phyloP scores from a whole-genome alignment of 2,797 vertebrate genomes.

The Apogon talboti region DNA sequence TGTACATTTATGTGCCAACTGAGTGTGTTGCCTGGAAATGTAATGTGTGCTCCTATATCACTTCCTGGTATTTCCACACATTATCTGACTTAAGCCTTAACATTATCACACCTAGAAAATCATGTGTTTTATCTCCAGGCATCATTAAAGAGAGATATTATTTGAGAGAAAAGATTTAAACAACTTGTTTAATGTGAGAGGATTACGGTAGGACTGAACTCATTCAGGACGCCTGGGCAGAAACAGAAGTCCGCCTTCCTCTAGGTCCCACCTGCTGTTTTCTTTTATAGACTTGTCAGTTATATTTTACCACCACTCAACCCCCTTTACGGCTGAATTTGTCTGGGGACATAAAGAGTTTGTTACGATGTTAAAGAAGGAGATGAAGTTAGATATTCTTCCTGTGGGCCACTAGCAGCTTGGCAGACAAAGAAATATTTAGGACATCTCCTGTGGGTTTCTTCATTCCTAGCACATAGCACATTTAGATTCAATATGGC shows the following conservation, averaged over 20 bases:
- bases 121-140: slow-evolving; percentile 29
- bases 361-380: slow-evolving; percentile 17
- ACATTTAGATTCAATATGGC: slow-evolving; percentile 56
- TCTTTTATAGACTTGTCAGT: slow-evolving; percentile 35
- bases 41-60: not conserved
- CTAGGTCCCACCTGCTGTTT: slow-evolving; percentile 42
- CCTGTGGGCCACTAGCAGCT: slow-evolving; percentile 18
- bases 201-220: slow-evolving; percentile 27
- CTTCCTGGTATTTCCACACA: not conserved
- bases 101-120: not conserved
- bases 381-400: slow-evolving; percentile 25
- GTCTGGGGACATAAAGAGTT: slow-evolving; percentile 29
- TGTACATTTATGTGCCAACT: not conserved
- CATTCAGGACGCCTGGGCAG: slow-evolving; percentile 25
- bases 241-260: slow-evolving; percentile 27
- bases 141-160: slow-evolving; percentile 33
- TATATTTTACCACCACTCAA: slow-evolving; percentile 42
- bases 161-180: slow-evolving; percentile 37
- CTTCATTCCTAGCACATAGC: slow-evolving; percentile 37
- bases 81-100: slow-evolving; percentile 12
- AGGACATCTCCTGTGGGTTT: slow-evolving; percentile 38
- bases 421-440: slow-evolving; percentile 44
- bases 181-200: slow-evolving; percentile 13
- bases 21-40: slow-evolving; percentile 5
- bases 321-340: slow-evolving; percentile 31